Evolutionary conservation across 2,888 invertebrate genomes (phyloP).

Genomic region (Slavum lentiscoides): DNA sequence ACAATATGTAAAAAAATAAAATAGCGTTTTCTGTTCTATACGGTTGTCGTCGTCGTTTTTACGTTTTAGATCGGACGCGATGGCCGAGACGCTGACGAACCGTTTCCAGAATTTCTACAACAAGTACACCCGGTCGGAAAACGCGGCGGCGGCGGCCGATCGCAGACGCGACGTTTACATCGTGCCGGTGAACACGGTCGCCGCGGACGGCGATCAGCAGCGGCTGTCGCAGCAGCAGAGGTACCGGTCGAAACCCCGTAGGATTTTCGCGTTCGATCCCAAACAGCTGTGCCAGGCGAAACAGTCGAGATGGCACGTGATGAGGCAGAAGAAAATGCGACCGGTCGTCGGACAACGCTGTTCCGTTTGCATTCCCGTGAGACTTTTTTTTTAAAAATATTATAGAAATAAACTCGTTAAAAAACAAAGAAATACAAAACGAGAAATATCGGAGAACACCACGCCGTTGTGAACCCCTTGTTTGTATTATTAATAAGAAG

Average conservation of each 20-base stretch:
- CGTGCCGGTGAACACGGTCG: neutral
- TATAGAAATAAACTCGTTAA: too few relatives aligned
- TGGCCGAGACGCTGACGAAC: conserved; percentile 66
- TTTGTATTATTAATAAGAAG: too few relatives aligned
- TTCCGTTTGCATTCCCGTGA: conserved; percentile 40
- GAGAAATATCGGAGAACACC: too few relatives aligned
- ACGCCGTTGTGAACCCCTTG: too few relatives aligned
- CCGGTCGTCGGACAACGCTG: conserved; percentile 8
- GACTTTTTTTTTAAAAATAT: neutral
- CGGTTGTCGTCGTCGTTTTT: too few relatives aligned
- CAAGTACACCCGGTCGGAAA: conserved; percentile 21
- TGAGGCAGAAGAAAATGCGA: neutral
- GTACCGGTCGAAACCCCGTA: neutral
- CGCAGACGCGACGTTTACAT: neutral
- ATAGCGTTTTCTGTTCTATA: too few relatives aligned
- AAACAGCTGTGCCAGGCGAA: conserved; percentile 7
- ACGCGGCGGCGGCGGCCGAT: neutral
- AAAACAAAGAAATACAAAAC: too few relatives aligned
- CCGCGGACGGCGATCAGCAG: too few relatives aligned
- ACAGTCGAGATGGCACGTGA: neutral
- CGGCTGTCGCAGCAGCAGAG: neutral
- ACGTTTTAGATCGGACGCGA: conserved; percentile 62
- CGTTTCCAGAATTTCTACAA: conserved; percentile 62
- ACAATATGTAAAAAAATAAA: neutral
- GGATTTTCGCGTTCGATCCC: neutral